Conservation (phyloP, 1,140 invertebrate species). For the Brachionus rubens region DNA sequence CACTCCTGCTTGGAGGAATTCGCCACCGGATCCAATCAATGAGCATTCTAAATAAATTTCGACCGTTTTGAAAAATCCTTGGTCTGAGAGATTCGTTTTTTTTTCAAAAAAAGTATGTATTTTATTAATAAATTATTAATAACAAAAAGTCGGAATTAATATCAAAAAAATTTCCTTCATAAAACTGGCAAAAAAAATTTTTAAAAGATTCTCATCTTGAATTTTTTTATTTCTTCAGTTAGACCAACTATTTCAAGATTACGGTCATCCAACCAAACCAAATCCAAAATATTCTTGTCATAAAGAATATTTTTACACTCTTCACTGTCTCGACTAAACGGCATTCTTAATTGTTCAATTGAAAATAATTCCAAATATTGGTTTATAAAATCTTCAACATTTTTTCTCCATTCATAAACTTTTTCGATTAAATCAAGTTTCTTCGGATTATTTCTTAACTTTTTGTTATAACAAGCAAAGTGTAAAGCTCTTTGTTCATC, state of each 20-base stretch:
- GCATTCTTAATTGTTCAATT: slow-evolving; percentile 12
- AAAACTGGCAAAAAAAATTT: not conserved
- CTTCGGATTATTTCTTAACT: not conserved
- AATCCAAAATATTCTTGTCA: slow-evolving; percentile 1
- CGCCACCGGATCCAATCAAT: no score
- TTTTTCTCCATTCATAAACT: not conserved
- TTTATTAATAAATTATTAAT: no score
- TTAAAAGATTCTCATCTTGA: not conserved
- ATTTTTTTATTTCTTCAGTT: not conserved
- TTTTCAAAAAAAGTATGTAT: no score
- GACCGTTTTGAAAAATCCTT: no score
- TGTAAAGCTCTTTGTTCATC: slow-evolving; percentile 15
- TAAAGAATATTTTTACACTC: slow-evolving; percentile 1
- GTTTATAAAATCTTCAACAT: not conserved
- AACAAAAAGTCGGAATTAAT: not conserved
- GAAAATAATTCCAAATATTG: not conserved
- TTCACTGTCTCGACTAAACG: not conserved
- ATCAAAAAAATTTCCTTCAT: not conserved
- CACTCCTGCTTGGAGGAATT: no score
- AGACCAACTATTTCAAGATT: not conserved
- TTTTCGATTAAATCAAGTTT: not conserved
- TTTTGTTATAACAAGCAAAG: slow-evolving; percentile 17
- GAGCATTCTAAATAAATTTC: no score
- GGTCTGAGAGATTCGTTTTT: no score
- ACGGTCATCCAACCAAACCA: not conserved